Conservation (phyloP, 23 tunicate species). For the Styela clava region DNA sequence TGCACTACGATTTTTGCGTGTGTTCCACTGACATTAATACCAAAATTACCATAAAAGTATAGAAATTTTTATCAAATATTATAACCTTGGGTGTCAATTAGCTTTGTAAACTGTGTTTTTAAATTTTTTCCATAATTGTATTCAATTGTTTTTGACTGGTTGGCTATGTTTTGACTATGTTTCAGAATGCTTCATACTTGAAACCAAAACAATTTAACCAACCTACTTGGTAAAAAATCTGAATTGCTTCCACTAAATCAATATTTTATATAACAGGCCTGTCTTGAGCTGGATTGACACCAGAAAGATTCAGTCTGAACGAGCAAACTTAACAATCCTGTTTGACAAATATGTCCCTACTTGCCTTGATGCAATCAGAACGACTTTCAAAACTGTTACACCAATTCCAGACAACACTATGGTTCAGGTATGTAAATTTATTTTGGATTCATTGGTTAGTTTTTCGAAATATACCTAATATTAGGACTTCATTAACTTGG, state of each 20-base stretch:
- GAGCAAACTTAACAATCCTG: constrained; percentile 79
- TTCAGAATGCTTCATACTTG: too few species aligned
- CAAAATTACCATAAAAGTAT: background rate
- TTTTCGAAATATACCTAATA: background rate
- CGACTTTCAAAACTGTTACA: constrained; percentile 79
- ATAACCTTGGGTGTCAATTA: too few species aligned
- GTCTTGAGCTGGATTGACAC: constrained; percentile 92
- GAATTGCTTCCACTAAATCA: background rate
- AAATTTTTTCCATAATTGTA: too few species aligned
- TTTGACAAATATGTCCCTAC: constrained; percentile 92
- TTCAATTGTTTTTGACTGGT: too few species aligned
- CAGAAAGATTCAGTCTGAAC: constrained; percentile 70
- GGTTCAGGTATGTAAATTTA: constrained; percentile 61
- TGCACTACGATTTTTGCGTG: background rate
- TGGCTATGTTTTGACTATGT: too few species aligned
- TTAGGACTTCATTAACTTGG: background rate
- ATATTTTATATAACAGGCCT: constrained; percentile 53
- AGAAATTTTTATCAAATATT: too few species aligned
- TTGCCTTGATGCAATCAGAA: constrained; percentile 80
- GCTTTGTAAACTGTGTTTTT: too few species aligned
- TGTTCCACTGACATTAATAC: background rate
- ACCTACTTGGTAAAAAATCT: too few species aligned
- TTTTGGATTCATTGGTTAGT: background rate
- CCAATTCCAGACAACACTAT: constrained; percentile 87
- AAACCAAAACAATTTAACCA: too few species aligned